A percentile compares a stretch with the other conserved stretches of the same genome.
Conservation (phyloP, 2,113 vertebrate species). For the Platysternon megacephalum region DNA sequence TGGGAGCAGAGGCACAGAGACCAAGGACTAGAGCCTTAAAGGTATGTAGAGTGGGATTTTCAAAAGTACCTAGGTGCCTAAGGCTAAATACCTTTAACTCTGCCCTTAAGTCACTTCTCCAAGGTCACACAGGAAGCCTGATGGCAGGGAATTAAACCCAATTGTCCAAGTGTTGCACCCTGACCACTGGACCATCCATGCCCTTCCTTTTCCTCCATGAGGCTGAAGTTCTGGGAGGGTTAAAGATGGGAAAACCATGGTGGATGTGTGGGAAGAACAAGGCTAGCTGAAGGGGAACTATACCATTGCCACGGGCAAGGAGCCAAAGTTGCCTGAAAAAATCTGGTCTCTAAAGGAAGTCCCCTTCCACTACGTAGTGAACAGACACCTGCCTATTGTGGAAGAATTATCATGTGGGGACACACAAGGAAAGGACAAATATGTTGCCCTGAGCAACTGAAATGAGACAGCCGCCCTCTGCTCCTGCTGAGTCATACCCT, state of each 20-base stretch:
- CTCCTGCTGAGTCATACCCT: slow-evolving; percentile 28
- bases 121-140: neutral
- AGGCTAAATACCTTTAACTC: neutral
- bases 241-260: fast-evolving
- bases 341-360: neutral
- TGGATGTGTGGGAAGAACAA: fast-evolving
- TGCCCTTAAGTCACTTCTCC: neutral
- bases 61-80: neutral
- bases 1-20: neutral
- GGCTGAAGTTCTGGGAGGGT: fast-evolving
- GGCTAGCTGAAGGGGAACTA: neutral
- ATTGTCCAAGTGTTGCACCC: neutral
- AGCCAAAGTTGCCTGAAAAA: neutral
- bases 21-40: neutral
- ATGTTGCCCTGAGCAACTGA: slow-evolving; percentile 28
- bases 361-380: neutral
- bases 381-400: neutral
- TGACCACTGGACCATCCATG: neutral
- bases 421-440: slow-evolving; percentile 10
- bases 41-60: neutral
- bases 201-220: neutral
- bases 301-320: neutral
- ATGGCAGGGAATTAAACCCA: neutral
- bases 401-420: neutral
- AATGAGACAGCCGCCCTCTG: neutral